Evolutionary conservation across 2,888 invertebrate species (phyloP), one percentile per base, ranked within the genome.

Genomic region (Napeogenes inachia): DNA sequence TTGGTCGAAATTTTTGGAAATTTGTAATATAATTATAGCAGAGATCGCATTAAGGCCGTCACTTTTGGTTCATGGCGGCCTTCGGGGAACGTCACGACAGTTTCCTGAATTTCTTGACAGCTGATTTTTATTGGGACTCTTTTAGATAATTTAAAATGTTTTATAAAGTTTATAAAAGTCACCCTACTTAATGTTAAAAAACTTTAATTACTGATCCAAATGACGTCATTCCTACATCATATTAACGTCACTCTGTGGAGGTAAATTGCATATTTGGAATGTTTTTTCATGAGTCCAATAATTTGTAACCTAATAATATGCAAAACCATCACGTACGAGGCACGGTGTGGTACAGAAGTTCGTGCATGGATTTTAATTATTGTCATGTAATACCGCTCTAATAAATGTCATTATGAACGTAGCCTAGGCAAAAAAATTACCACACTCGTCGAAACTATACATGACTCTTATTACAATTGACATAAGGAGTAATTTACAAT

Each of bases 281-380:
- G 50, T 58, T 62, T 62, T 62, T 62, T 58, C 62, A 54, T 46
- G 21, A 59, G 54, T 56, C 73, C 73, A 74, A 77, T 75, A 78
- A 78, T 78, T 79, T 73, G 73, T 74, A 68, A 82, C 79, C 78
- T 84, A 85, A 87, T 85, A 85, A 83, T 85, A 87, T 85, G 85
- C 83, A 80, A 82, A 84, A 73, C 71, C 73, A 67, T 71, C 80
- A 84, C 84, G 85, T 85, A 77, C 86, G 75, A 67, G 87, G 89
- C 71, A 89, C 89, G 79, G 87, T 82, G 72, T 86, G 89, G 89
- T 83, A 89, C 89, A 75, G 73, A 67, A 72, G 74, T 89, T 89
- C 89, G 89, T 89, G 89, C 89, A 89, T 89, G 82, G 84, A 81
- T 89, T 89, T 89, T 89, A 89, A 89, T 89, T 89, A 89, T 89